Percentiles rank a stretch among this genome's conserved stretches.
Conservation (phyloP, 2,113 vertebrate species). For the Cololabis saira region DNA sequence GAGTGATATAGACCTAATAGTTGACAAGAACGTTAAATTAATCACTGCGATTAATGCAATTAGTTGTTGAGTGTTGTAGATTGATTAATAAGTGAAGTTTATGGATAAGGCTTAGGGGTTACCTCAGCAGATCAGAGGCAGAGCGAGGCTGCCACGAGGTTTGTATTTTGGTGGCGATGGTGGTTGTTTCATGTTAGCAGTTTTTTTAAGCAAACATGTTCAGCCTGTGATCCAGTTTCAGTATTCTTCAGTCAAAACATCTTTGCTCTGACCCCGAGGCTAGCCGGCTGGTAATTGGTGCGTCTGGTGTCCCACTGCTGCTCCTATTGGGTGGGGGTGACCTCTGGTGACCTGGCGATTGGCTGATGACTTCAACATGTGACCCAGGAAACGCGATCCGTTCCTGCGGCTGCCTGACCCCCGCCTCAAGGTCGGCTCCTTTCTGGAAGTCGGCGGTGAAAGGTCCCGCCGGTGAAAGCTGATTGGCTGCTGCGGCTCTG, state of each 20-base stretch:
- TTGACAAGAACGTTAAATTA: too few relatives aligned
- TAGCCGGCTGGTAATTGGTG: conserved; percentile 63
- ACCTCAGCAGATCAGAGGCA: too few relatives aligned
- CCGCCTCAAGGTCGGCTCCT: conserved; percentile 75
- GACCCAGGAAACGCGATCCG: conserved; percentile 80
- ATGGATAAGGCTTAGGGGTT: too few relatives aligned
- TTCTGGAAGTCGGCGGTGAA: conserved; percentile 62
- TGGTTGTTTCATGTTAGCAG: conserved; percentile 1
- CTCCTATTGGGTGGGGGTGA: conserved; percentile 69
- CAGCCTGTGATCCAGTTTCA: conserved; percentile 15
- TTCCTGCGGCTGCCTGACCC: conserved; percentile 68
- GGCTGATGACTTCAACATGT: conserved; percentile 81
- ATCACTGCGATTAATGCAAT: too few relatives aligned
- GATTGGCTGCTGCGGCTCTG: conserved; percentile 67
- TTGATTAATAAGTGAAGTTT: too few relatives aligned
- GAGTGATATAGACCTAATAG: too few relatives aligned
- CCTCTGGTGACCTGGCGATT: conserved; percentile 68
- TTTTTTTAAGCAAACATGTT: conserved; percentile 1
- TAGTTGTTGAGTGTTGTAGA: too few relatives aligned
- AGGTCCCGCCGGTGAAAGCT: conserved; percentile 52
- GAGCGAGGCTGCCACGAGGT: background rate
- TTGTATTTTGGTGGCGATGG: background rate
- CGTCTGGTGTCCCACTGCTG: conserved; percentile 64
- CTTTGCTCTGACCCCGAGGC: conserved; percentile 62
- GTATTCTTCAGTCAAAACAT: conserved; percentile 51